Base-by-base conservation (phyloP, 2,797 vertebrate species). In the Margarornis squamiger region DNA sequence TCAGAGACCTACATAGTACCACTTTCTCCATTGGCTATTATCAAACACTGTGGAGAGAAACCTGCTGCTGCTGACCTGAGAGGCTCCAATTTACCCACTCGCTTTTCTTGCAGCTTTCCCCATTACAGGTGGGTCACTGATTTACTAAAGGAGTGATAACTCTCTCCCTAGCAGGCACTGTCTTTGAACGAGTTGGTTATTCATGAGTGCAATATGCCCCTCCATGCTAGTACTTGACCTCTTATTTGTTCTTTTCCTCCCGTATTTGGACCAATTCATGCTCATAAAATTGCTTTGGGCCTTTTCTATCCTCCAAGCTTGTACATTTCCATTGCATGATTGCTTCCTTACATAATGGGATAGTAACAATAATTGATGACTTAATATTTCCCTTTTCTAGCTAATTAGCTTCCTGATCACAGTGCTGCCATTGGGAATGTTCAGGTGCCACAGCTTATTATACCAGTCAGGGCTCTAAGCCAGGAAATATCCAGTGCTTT, bases 401-500 rank as follows among this genome's bases (percentile, higher is more conserved):
- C 17, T 95, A 92, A 95, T 96, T 89, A 93, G 61, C 86, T 94
- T 83, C 81, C 84, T 93, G 81, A 83, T 72, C 88, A 85, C 51
- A 67, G 54, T 45, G 34, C 48, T 85, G 46, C 36, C 51, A 74
- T 86, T 62, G 87, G 43, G 26, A 93, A 34, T 24, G 19, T 67
- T 90, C 73, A 80, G 65, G 41, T 91, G 88, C 46, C 39, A 59
- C 32, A 65, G 73, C 59, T 93, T 86, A 55, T 49, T 58, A 62
- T 39, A 62, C 15, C 62, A 87, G 2, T 43, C 51, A 77, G 36
- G 58, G 27, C 48, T 70, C 39, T 70, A 14, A 62, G 29, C 36
- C 71, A 93, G 55, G 57, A 93, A 88, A 73, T 52, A 90, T 7
- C 36, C 58, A 72, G 41, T 62, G 43, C 16, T 75, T 80, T 81